Percentiles rank a stretch among this genome's conserved stretches.
These are phyloP conservation scores for Dasypus novemcinctus DNA, from an alignment of 2,113 vertebrate genomes.

Conservation along the genomic window DNA sequence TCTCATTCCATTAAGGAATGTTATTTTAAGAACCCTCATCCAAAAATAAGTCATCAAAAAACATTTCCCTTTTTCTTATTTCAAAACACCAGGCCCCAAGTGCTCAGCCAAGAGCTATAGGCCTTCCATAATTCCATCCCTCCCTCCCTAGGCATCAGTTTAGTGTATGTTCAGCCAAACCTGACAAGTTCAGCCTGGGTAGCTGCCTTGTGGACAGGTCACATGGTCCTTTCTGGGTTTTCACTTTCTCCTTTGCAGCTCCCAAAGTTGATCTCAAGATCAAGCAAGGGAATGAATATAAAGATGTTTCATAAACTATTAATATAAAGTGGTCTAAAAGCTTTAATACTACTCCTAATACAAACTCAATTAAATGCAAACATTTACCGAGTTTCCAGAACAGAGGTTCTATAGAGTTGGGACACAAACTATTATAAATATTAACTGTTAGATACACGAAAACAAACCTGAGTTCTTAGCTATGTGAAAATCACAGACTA, in stretches of 20 bases:
- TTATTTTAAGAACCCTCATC: not conserved
- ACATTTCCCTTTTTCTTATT: conserved; percentile 38
- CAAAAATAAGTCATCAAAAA: conserved; percentile 57
- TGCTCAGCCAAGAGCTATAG: conserved; percentile 32
- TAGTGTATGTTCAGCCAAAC: not conserved
- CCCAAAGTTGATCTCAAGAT: conserved; percentile 31
- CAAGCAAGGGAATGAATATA: conserved; percentile 2
- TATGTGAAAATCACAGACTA: conserved; percentile 11
- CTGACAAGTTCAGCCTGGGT: not conserved
- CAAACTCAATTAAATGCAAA: not conserved
- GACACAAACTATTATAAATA: not conserved
- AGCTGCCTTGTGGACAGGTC: not conserved
- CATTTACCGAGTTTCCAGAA: conserved; percentile 30
- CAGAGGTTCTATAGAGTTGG: not conserved
- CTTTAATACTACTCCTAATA: conserved; percentile 22
- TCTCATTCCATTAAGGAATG: conserved; percentile 50
- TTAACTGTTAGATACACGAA: not conserved
- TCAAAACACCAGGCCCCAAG: conserved; percentile 24
- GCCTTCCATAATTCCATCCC: not conserved
- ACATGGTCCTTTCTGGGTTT: not conserved
- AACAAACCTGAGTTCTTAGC: conserved; percentile 3
- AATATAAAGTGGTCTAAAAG: not conserved
- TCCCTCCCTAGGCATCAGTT: not conserved
- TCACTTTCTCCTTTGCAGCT: not conserved
- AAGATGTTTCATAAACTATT: conserved; percentile 1